phyloP scores from a whole-genome alignment of 2,888 invertebrate species.

The Flexamia atlantica region DNA sequence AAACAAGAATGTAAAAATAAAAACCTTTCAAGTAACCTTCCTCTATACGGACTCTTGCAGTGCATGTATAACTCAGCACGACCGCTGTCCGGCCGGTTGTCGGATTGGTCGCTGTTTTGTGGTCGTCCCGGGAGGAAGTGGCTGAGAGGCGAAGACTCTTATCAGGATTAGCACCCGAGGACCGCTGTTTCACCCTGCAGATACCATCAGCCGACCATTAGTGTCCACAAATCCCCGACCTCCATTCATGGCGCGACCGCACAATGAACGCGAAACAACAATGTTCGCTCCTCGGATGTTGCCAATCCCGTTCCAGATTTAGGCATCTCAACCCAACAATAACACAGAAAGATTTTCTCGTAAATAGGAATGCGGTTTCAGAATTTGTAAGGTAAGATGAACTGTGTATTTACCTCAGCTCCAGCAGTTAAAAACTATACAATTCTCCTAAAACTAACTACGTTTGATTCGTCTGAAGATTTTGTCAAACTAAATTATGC shows the following conservation, averaged over 20 bases:
- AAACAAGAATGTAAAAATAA: too few relatives aligned
- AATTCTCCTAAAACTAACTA: too few relatives aligned
- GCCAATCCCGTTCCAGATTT: not conserved
- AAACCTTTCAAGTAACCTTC: too few relatives aligned
- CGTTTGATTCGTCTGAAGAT: too few relatives aligned
- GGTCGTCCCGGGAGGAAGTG: not conserved
- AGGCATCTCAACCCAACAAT: slow-evolving; percentile 16
- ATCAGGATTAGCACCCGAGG: slow-evolving; percentile 16
- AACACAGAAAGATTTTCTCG: not conserved
- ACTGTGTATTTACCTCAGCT: too few relatives aligned
- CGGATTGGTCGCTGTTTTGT: too few relatives aligned
- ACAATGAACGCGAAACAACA: slow-evolving; percentile 24
- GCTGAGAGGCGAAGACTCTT: not conserved
- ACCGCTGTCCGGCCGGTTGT: too few relatives aligned
- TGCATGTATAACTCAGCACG: too few relatives aligned
- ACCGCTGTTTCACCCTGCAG: not conserved
- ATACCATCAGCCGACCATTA: slow-evolving; percentile 35
- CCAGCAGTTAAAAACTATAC: too few relatives aligned
- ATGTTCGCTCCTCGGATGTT: not conserved
- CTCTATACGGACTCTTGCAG: too few relatives aligned
- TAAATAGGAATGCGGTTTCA: not conserved
- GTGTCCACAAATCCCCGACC: slow-evolving; percentile 18
- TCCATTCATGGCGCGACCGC: slow-evolving; percentile 10
- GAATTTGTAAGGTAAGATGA: not conserved
- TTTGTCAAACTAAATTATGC: too few relatives aligned